Base-by-base conservation (phyloP, 2,797 vertebrate genomes). In the Ibycter americanus region DNA sequence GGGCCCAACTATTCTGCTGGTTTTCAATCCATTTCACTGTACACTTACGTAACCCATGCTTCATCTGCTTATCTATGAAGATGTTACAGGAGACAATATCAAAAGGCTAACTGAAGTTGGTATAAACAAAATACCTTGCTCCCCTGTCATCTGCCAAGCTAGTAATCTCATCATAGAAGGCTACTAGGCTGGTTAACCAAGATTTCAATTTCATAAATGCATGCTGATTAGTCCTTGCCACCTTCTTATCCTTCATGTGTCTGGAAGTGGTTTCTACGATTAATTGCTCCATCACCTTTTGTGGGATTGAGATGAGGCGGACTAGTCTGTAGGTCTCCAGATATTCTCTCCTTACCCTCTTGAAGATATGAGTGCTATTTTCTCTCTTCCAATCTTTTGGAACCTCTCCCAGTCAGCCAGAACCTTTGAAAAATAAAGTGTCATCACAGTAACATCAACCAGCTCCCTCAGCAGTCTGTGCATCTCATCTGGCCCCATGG, bases 1-100 rank as follows among this genome's bases (percentile, higher is more conserved):
- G 17, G 17, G 42, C 17, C 42, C 42, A 44, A 44, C 42, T 17
- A 44, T 44, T 44, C 42, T 18, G 42, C 42, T 44, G 29, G 4
- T 58, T 84, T 65, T 82, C 42, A 44, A 18, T 44, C 42, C 42
- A 44, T 44, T 44, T 44, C 32, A 22, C 21, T 31, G 19, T 52
- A 38, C 2, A 1, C 9, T 63, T 68, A 4, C 0, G 1, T 52
- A 87, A 76, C 5, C 6, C 6, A 3, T 52, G 18, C 44, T 59
- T 87, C 16, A 40, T 44, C 38, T 65, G 27, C 31, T 66, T 83
- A 12, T 65, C 11, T 49, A 0, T 31, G 36, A 46, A 32, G 9
- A 19, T 87, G 16, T 78, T 70, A 52, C 14, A 90, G 80, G 52
- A 71, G 44, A 58, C 13, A 6, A 10, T 71, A 19, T 72, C 63